Percentiles rank a stretch among this genome's conserved stretches.
Conservation (phyloP, 2,113 vertebrate species). For the Entelurus aequoreus region DNA sequence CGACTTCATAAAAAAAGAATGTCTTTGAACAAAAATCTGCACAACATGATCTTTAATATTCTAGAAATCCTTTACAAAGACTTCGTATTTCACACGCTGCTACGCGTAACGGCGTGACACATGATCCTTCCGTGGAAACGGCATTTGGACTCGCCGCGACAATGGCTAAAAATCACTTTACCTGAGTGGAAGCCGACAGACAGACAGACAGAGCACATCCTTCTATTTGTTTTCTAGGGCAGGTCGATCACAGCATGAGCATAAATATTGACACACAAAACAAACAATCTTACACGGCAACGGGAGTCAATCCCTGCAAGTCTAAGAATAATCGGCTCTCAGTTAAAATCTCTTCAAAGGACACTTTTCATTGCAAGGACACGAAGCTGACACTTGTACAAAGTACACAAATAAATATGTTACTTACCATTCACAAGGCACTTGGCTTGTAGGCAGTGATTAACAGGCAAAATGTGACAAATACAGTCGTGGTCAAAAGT, state of each 20-base stretch:
- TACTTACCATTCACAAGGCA: slow-evolving; percentile 42
- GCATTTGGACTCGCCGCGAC: slow-evolving; percentile 23
- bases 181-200: slow-evolving; percentile 40
- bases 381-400: slow-evolving; percentile 30
- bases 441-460: slow-evolving; percentile 19
- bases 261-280: background rate
- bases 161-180: slow-evolving; percentile 14
- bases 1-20: no score
- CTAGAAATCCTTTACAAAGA: no score
- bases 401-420: slow-evolving; percentile 39
- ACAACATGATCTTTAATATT: no score
- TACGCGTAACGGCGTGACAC: no score
- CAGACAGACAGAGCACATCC: slow-evolving; percentile 13
- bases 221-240: slow-evolving; percentile 4
- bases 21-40: no score
- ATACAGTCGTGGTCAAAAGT: no score
- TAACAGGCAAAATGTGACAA: background rate
- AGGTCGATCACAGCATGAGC: slow-evolving; percentile 5
- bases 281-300: background rate
- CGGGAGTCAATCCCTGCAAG: slow-evolving; percentile 23
- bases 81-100: background rate
- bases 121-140: background rate
- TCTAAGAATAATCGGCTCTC: slow-evolving; percentile 12
- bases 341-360: slow-evolving; percentile 5
- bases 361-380: slow-evolving; percentile 24